phyloP scores from a whole-genome alignment of 2,797 vertebrate species.

The Characodon lateralis region DNA sequence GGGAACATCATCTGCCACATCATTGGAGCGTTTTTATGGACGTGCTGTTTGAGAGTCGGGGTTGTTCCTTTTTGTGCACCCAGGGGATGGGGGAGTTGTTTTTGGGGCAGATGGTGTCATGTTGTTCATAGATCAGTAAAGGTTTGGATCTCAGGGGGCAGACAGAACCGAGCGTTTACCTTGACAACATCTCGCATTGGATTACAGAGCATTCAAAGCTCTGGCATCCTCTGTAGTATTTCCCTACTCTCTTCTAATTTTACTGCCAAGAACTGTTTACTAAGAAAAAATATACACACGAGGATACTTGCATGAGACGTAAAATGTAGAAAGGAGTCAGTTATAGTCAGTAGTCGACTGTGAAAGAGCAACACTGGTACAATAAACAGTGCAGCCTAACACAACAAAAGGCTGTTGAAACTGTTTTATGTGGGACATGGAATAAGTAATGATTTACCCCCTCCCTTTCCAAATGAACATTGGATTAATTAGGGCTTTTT shows the following conservation, averaged over 20 bases:
- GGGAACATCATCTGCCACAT: not conserved
- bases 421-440: constrained; percentile 49
- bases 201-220: constrained; percentile 46
- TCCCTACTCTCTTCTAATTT: constrained; percentile 1
- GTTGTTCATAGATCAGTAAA: constrained; percentile 47
- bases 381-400: constrained; percentile 39
- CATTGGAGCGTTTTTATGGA: constrained; percentile 18
- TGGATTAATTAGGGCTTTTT: constrained; percentile 58
- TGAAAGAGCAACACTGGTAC: constrained; percentile 2
- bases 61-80: constrained; percentile 8
- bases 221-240: constrained; percentile 25
- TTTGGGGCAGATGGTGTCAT: not conserved
- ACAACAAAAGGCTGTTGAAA: constrained; percentile 38
- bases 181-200: constrained; percentile 45
- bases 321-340: not conserved
- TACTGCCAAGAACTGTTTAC: constrained; percentile 35
- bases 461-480: constrained; percentile 46
- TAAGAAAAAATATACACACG: constrained; percentile 12
- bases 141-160: constrained; percentile 42
- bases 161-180: constrained; percentile 46
- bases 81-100: too few species aligned
- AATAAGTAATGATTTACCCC: constrained; percentile 45
- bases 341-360: constrained; percentile 27
- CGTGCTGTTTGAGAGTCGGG: not conserved
- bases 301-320: constrained; percentile 7